Percentiles rank a stretch among this genome's conserved stretches.
Conservation (phyloP, 1,140 invertebrate genomes). For the Gerris buenoi region DNA sequence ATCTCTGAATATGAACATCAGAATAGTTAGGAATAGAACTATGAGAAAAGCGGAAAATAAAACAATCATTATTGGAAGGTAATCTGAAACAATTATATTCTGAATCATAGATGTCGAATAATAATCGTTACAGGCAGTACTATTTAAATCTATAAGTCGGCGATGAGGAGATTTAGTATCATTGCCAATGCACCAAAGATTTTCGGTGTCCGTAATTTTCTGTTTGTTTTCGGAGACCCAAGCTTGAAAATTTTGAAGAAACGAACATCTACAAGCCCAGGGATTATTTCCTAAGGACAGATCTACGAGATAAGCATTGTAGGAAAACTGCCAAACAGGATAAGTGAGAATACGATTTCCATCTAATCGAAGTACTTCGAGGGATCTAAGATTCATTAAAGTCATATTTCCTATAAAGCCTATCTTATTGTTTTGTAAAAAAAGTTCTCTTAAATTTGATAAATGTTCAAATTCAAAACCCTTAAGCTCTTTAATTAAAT, state of each 20-base stretch:
- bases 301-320: slow-evolving; percentile 51
- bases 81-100: slow-evolving; percentile 65
- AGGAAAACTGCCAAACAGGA: slow-evolving; percentile 65
- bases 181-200: slow-evolving; percentile 65
- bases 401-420: slow-evolving; percentile 63
- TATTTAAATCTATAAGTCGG: slow-evolving; percentile 61
- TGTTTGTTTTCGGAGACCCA: slow-evolving; percentile 68
- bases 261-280: slow-evolving; percentile 82
- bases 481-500: slow-evolving; percentile 58
- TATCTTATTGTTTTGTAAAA: slow-evolving; percentile 74
- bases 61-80: slow-evolving; percentile 66
- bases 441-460: slow-evolving; percentile 60
- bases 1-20: slow-evolving; percentile 69
- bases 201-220: slow-evolving; percentile 57
- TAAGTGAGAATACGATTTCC: slow-evolving; percentile 68
- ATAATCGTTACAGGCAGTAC: slow-evolving; percentile 65
- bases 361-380: slow-evolving; percentile 66
- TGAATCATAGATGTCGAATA: slow-evolving; percentile 67
- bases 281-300: slow-evolving; percentile 62
- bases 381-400: slow-evolving; percentile 53
- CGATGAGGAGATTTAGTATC: slow-evolving; percentile 52
- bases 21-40: slow-evolving; percentile 50
- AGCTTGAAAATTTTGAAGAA: slow-evolving; percentile 65
- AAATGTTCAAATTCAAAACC: slow-evolving; percentile 83
- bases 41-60: slow-evolving; percentile 52